Conservation (phyloP, 2,797 vertebrate genomes). For the Paguma larvata region DNA sequence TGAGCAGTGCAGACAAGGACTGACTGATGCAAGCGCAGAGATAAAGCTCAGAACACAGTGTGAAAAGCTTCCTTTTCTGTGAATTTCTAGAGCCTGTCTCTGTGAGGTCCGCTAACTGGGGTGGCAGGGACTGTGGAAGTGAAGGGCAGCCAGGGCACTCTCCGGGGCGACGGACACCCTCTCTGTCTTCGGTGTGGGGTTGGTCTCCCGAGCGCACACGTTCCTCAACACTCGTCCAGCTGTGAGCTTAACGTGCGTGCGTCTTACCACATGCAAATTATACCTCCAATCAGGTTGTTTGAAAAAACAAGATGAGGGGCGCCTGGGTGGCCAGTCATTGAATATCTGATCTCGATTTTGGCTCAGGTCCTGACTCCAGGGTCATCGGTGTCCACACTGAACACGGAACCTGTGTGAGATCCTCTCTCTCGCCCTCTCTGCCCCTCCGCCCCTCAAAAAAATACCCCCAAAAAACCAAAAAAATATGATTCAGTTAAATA, state of each 20-base stretch:
- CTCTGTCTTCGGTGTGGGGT: no score
- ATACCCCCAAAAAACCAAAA: no score
- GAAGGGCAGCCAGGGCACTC: no score
- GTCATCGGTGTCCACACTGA: no score
- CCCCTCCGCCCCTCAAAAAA: no score
- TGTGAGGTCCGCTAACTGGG: neutral
- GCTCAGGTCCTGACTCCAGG: no score
- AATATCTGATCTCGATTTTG: no score
- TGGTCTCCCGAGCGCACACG: neutral
- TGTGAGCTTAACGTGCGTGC: neutral
- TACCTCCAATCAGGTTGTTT: neutral
- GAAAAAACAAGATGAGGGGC: neutral
- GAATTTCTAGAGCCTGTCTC: no score
- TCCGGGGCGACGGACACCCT: neutral
- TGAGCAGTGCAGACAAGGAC: neutral
- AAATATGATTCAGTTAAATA: neutral
- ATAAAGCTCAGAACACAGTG: accelerated
- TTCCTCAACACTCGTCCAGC: neutral
- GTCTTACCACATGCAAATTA: no score
- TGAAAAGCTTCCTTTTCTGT: neutral
- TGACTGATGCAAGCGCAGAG: neutral
- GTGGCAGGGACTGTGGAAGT: accelerated
- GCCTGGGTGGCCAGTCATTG: no score
- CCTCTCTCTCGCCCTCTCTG: no score
- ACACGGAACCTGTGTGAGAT: no score